phyloP scores from a whole-genome alignment of 2,797 vertebrate species.

The Phoebastria nigripes region DNA sequence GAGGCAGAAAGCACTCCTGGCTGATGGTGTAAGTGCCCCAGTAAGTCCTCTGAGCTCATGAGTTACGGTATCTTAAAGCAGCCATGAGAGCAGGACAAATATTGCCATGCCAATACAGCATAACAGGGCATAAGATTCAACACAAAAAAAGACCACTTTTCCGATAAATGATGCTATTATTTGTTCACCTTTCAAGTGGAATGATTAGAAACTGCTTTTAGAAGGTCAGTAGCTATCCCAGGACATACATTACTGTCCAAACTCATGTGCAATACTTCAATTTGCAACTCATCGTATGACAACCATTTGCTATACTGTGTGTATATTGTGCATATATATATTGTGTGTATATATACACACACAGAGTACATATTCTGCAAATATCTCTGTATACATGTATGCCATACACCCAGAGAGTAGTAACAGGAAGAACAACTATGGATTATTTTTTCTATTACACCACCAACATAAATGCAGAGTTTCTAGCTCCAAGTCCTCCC shows the following conservation, averaged over 20 bases:
- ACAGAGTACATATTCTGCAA: background rate
- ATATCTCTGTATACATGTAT: accelerated
- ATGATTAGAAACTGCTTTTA: background rate
- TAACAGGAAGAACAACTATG: background rate
- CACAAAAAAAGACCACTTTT: background rate
- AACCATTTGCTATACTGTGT: background rate
- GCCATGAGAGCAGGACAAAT: background rate
- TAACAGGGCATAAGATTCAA: background rate
- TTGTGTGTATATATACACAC: background rate
- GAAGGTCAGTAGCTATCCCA: background rate
- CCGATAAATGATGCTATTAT: background rate
- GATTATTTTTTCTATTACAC: background rate
- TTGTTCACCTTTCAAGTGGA: background rate
- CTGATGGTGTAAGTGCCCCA: background rate
- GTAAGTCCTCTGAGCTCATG: background rate
- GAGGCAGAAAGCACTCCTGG: background rate
- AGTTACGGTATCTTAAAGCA: background rate
- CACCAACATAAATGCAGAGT: background rate
- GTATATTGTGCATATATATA: background rate
- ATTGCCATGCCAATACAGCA: background rate
- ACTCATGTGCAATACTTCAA: background rate
- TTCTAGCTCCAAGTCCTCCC: background rate
- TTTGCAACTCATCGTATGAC: background rate
- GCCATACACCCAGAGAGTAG: accelerated
- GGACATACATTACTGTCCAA: background rate